These are phyloP conservation scores for Mesembrinibis cayennensis DNA, from an alignment of 2,113 vertebrate species.

Conservation along the genomic window DNA sequence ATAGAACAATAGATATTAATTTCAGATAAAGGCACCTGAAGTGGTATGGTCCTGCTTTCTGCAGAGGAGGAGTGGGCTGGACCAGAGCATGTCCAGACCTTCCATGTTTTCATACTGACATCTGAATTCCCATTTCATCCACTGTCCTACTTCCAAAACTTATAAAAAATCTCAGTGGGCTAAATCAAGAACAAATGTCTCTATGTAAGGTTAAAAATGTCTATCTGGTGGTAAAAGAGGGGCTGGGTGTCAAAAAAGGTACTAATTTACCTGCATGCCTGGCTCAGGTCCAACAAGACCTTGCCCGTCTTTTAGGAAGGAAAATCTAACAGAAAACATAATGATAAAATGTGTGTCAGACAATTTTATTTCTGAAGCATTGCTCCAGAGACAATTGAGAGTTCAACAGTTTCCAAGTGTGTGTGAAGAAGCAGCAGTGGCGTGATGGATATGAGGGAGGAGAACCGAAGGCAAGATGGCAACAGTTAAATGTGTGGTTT, in stretches of 20 bases:
- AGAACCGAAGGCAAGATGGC: background rate
- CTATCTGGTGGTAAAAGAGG: background rate
- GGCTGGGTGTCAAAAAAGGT: background rate
- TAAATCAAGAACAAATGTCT: background rate
- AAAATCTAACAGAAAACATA: background rate
- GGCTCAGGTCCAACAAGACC: background rate
- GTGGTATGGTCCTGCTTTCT: background rate
- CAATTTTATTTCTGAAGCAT: background rate
- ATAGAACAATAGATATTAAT: background rate
- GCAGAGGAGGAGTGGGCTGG: background rate
- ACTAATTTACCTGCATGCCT: background rate
- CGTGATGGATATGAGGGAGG: background rate
- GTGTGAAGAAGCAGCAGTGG: background rate
- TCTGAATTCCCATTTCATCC: background rate
- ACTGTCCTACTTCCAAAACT: background rate
- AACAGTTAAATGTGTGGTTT: conserved; percentile 41
- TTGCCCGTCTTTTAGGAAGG: background rate
- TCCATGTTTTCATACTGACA: background rate
- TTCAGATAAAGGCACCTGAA: background rate
- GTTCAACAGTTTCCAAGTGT: background rate
- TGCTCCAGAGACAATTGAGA: background rate
- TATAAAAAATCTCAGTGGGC: background rate
- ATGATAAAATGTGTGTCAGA: background rate
- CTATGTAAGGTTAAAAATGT: background rate
- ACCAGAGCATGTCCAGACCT: background rate